Conservation (phyloP, 1,140 invertebrate genomes). For the Temnothorax curvispinosus region DNA sequence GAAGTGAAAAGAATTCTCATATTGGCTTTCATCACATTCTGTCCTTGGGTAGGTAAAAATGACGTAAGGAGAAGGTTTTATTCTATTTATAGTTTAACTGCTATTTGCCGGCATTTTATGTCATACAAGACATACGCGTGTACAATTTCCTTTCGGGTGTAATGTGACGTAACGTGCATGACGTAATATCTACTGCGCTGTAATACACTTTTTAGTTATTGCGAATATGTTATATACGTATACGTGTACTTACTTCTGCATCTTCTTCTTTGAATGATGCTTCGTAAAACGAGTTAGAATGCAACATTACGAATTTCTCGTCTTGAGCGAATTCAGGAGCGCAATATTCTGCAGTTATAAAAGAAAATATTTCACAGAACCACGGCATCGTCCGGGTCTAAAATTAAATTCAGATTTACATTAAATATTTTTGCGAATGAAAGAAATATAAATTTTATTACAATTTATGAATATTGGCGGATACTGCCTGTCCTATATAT, state of each 20-base stretch:
- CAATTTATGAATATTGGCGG: background rate
- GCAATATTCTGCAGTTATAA: conserved; percentile 34
- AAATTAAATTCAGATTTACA: conserved; percentile 46
- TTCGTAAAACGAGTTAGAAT: conserved; percentile 54
- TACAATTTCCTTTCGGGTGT: conserved; percentile 37
- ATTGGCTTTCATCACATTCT: background rate
- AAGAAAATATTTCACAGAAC: conserved; percentile 43
- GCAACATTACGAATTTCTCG: conserved; percentile 49
- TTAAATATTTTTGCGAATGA: conserved; percentile 33
- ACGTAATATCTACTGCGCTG: conserved; percentile 37
- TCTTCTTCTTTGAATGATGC: conserved; percentile 52
- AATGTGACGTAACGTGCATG: conserved; percentile 38
- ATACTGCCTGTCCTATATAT: background rate
- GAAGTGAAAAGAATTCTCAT: background rate
- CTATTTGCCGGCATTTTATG: conserved; percentile 9
- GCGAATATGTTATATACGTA: conserved; percentile 24
- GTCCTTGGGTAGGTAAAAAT: background rate
- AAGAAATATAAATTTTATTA: conserved; percentile 39
- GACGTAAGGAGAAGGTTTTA: background rate
- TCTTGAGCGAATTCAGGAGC: conserved; percentile 18
- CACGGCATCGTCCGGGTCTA: background rate
- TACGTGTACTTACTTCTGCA: conserved; percentile 13
- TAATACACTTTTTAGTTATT: conserved; percentile 55
- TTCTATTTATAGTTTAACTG: background rate
- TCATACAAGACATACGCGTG: background rate